Evolutionary conservation across 1,140 invertebrate genomes (phyloP), one percentile per base, ranked within the genome.

Genomic region (Drosophila tristis): DNA sequence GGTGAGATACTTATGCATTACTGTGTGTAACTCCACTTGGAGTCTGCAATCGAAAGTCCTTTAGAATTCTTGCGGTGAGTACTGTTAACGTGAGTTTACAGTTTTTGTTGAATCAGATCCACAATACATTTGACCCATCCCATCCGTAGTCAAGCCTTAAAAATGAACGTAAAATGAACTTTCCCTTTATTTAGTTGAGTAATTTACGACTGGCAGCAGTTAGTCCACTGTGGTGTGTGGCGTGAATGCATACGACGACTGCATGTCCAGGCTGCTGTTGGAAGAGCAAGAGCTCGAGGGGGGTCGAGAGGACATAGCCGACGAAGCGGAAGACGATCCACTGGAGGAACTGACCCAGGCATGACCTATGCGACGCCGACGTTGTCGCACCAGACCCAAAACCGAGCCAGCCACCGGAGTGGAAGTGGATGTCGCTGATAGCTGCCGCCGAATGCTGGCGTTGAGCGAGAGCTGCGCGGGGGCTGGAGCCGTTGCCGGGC

Each of bases 341-440:
- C 86, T 87, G 4, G 81, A 82, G 2, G 80, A 79, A 35, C 85
- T 91, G 2, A 84, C 77, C 90, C 90, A 91, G 25, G 90, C 90
- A 20, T 80, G 81, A 8, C 80, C 80, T 58, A 75, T 86, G 23
- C 80, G 78, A 0, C 90, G 71, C 0, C 81, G 63, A 2, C 74
- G 75, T 9, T 85, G 90, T 6, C 90, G 85, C 6, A 87, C 90
- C 16, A 91, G 48, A 3, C 82, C 80, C 47, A 91, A 16, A 4
- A 91, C 86, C 1, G 86, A 89, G 35, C 90, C 90, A 1, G 86
- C 80, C n/a, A 91, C 90, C 0, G 86, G 90, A 3, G 86, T 80
- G 9, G 63, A 62, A 9, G 50, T 47, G 1, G 66, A 70, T 5
- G 64, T 55, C 9, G 44, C 56, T 8, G 49, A 55, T 2, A 48